Evolutionary conservation across 2,113 vertebrate species (phyloP).

Genomic region (Mus pahari): DNA sequence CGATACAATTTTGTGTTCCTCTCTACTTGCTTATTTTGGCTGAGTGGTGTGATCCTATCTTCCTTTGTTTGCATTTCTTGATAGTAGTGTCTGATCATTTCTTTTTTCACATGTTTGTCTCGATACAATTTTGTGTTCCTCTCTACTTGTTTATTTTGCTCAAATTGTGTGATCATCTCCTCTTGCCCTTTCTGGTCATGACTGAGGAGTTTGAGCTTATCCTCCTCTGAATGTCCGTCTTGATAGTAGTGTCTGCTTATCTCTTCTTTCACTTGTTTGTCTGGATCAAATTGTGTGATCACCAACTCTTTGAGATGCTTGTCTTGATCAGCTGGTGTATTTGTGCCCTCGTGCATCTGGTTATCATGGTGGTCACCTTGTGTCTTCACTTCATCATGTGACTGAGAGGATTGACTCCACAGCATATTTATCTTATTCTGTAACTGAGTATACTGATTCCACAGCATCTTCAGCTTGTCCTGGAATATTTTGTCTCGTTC

Average conservation of each 20-base stretch:
- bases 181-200: neutral
- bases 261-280: too few species aligned
- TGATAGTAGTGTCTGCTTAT: neutral
- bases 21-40: neutral
- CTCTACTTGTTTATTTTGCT: neutral
- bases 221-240: neutral
- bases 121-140: neutral
- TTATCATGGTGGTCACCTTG: neutral
- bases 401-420: too few species aligned
- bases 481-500: neutral
- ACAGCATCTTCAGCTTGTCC: neutral
- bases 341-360: neutral
- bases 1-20: neutral
- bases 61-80: accelerated
- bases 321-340: neutral
- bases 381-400: accelerated
- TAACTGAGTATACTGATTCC: neutral
- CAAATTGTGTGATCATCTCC: neutral
- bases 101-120: neutral
- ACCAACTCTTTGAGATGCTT: neutral
- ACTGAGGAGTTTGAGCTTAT: too few species aligned
- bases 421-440: neutral
- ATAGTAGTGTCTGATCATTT: neutral
- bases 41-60: accelerated
- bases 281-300: neutral